Conservation (phyloP, 2,888 invertebrate species). For the Nesidiocoris tenuis region DNA sequence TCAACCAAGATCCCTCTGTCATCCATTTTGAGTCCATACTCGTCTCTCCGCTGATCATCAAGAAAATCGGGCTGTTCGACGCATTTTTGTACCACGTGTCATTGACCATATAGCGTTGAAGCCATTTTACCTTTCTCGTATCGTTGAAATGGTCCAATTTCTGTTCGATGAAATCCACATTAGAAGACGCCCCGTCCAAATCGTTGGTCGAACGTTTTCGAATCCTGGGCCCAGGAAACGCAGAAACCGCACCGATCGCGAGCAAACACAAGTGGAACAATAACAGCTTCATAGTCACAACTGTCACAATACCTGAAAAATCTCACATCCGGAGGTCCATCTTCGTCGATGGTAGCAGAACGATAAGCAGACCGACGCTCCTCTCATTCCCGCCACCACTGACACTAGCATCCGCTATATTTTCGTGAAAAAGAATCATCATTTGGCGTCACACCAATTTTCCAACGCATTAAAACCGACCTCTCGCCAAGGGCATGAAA, state of each 20-base stretch:
- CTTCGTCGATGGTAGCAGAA: neutral
- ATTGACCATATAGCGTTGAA: conserved; percentile 60
- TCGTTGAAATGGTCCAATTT: conserved; percentile 79
- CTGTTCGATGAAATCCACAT: conserved; percentile 60
- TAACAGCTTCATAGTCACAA: neutral
- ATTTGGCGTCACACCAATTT: neutral
- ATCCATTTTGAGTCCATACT: conserved; percentile 83
- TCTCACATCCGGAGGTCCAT: neutral
- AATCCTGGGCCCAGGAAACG: neutral
- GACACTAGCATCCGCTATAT: neutral
- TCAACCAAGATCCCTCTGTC: conserved; percentile 78
- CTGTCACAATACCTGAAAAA: neutral
- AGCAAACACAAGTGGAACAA: neutral
- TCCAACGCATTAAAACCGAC: neutral
- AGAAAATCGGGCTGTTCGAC: conserved; percentile 75
- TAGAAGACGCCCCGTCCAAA: neutral
- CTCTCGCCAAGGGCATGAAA: neutral
- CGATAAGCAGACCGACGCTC: neutral
- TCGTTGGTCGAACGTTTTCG: neutral
- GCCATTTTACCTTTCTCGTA: conserved; percentile 69
- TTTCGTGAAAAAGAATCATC: neutral
- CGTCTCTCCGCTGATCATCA: conserved; percentile 94
- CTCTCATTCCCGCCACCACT: neutral
- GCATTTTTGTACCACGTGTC: conserved; percentile 52
- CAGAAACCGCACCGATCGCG: neutral